These are phyloP conservation scores for Diachasma alloeum DNA, from an alignment of 1,140 invertebrate species.

Conservation along the genomic window DNA sequence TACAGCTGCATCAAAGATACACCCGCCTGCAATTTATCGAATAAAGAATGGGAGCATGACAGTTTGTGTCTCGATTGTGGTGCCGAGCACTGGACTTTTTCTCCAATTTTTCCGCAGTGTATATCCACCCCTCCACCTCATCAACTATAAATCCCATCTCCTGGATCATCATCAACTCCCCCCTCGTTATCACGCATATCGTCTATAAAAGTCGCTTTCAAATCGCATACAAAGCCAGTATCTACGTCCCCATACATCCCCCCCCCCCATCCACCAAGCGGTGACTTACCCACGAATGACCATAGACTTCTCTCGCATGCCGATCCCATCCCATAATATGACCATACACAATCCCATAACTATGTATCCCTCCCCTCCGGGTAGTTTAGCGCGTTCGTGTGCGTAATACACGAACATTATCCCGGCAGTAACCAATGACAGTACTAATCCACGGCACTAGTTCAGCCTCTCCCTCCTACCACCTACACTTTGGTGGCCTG, in stretches of 20 bases:
- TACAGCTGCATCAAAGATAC: no score
- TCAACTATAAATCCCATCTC: no score
- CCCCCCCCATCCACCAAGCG: background rate
- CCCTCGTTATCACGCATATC: background rate
- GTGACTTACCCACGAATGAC: background rate
- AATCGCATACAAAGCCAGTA: background rate
- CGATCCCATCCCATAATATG: background rate
- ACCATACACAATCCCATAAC: background rate
- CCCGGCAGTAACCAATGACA: background rate
- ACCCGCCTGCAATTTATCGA: no score
- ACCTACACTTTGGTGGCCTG: background rate
- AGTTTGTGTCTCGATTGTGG: no score
- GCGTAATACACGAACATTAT: background rate
- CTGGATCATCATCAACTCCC: background rate
- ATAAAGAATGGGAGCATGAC: no score
- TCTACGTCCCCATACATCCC: background rate
- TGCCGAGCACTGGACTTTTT: no score
- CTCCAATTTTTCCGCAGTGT: no score
- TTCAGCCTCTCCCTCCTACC: background rate
- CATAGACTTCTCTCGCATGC: background rate
- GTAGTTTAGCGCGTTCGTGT: background rate
- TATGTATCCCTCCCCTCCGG: background rate
- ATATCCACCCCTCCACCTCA: no score
- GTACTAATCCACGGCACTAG: background rate
- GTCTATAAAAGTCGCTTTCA: background rate